A percentile compares a stretch with the other conserved stretches of the same genome.
Conservation (phyloP, 2,888 invertebrate genomes). For the Dastarcus helophoroides region DNA sequence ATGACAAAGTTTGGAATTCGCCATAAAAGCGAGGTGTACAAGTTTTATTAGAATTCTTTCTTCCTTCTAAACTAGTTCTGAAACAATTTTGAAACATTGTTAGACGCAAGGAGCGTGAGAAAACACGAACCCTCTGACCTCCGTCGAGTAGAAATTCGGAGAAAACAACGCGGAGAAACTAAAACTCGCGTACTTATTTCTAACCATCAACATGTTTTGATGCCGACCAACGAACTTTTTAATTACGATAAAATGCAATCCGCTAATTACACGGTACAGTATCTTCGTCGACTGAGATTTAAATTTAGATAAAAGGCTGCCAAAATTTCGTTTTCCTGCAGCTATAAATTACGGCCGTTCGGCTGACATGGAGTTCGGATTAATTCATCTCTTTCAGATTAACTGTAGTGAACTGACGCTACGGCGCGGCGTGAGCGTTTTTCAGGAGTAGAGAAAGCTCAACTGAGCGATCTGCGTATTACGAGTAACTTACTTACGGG, state of each 20-base stretch:
- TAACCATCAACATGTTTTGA: constrained; percentile 24
- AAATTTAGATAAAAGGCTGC: constrained; percentile 40
- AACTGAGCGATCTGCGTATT: no score
- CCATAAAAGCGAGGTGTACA: no score
- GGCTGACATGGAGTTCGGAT: constrained; percentile 37
- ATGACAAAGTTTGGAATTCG: no score
- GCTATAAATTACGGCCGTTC: constrained; percentile 36
- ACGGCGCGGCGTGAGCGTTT: constrained; percentile 26
- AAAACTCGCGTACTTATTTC: constrained; percentile 8
- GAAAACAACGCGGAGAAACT: constrained; percentile 2
- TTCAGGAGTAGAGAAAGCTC: constrained; percentile 4
- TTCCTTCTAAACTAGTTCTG: no score
- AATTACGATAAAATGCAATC: constrained; percentile 37
- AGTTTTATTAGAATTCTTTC: no score
- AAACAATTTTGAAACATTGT: no score
- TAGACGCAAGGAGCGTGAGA: no score
- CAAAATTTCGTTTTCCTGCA: constrained; percentile 37
- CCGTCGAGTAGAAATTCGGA: no score
- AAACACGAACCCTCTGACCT: no score
- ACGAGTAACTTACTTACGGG: not conserved
- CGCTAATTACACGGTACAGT: constrained; percentile 30
- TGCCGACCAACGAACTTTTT: constrained; percentile 29
- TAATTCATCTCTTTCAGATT: constrained; percentile 41
- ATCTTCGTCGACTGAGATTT: constrained; percentile 34
- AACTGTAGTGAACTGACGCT: constrained; percentile 36